Conservation (phyloP, 2,113 vertebrate genomes). For the Tamias sibiricus region DNA sequence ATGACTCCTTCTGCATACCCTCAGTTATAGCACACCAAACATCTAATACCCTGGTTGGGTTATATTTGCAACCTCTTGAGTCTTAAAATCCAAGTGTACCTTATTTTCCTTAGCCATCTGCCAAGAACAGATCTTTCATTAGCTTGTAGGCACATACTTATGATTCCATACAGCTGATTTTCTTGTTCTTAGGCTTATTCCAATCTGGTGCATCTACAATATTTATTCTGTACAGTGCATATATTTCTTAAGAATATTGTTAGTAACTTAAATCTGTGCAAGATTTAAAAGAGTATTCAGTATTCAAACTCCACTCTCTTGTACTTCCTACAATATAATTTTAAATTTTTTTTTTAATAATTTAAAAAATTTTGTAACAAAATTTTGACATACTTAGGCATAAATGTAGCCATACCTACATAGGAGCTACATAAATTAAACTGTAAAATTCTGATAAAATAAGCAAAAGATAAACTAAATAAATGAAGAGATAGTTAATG, state of each 20-base stretch:
- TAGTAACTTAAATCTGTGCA: background rate
- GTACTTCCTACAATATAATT: background rate
- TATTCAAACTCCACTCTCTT: background rate
- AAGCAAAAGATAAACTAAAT: background rate
- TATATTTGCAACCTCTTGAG: background rate
- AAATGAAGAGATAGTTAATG: background rate
- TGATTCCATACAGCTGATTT: background rate
- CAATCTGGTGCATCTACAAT: background rate
- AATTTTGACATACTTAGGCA: background rate
- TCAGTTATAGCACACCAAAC: background rate
- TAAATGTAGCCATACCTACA: background rate
- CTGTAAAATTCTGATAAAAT: background rate
- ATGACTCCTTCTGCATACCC: background rate
- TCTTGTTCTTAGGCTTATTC: background rate
- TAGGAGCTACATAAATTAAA: background rate
- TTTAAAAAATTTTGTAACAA: background rate
- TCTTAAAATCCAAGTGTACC: background rate
- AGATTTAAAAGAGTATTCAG: background rate
- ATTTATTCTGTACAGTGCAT: background rate
- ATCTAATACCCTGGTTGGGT: background rate
- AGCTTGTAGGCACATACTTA: background rate
- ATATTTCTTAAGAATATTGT: constrained; percentile 19
- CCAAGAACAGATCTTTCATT: background rate
- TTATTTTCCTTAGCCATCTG: background rate
- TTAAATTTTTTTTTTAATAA: background rate